Conservation (phyloP, 2,113 vertebrate species). For the Coturnix japonica region DNA sequence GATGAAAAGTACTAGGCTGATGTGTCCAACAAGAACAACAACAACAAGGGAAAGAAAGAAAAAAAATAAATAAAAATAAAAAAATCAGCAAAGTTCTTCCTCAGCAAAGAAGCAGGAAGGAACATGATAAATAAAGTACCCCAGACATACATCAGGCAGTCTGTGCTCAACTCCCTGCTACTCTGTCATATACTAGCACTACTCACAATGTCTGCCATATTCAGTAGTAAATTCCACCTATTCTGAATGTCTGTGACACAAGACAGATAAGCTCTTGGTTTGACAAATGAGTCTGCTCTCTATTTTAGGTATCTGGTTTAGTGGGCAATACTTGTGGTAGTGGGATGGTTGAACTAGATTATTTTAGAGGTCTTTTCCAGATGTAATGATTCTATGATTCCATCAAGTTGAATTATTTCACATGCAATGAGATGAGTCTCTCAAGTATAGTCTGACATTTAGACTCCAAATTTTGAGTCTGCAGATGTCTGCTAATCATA, state of each 20-base stretch:
- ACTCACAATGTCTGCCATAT: not conserved
- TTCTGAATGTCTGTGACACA: not conserved
- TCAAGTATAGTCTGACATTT: not conserved
- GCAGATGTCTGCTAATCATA: not conserved
- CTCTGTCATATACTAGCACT: not conserved
- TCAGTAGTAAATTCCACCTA: not conserved
- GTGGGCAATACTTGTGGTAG: too few relatives aligned
- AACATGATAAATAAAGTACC: not conserved
- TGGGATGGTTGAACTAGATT: too few relatives aligned
- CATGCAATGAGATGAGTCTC: not conserved
- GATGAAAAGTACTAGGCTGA: not conserved
- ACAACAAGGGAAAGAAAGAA: too few relatives aligned
- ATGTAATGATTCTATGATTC: too few relatives aligned
- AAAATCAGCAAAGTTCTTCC: not conserved
- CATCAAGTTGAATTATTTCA: not conserved
- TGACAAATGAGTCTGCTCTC: not conserved
- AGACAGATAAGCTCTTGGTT: not conserved
- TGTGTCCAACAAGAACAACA: not conserved
- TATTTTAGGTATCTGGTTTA: too few relatives aligned
- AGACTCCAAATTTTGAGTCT: not conserved
- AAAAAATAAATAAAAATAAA: not conserved
- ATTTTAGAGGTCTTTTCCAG: too few relatives aligned
- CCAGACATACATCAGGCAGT: not conserved
- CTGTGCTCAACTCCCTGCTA: not conserved
- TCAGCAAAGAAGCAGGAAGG: not conserved